A percentile compares a stretch with the other conserved stretches of the same genome.
These are phyloP conservation scores for Polyommatus icarus DNA, from an alignment of 2,888 invertebrate genomes.

Conservation along the genomic window DNA sequence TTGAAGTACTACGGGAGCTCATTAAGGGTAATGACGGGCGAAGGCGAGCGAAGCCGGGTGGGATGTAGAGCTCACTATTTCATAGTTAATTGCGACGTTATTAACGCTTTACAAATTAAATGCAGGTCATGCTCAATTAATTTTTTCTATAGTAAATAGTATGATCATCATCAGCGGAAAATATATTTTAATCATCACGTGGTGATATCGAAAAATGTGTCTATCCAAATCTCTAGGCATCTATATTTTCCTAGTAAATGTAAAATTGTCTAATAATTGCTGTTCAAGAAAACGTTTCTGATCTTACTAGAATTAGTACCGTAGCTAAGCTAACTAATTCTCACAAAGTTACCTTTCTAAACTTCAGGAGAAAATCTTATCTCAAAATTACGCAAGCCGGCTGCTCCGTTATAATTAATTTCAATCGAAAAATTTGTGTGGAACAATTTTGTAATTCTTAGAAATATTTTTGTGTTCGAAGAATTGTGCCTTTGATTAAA, in stretches of 20 bases:
- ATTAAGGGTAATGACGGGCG: not conserved
- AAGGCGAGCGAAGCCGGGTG: conserved; percentile 14
- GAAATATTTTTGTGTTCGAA: not conserved
- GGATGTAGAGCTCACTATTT: not conserved
- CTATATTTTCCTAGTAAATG: too few species aligned
- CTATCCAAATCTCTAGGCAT: too few species aligned
- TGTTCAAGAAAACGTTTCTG: too few species aligned
- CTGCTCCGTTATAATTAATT: not conserved
- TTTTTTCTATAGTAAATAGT: not conserved
- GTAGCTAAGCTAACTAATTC: too few species aligned
- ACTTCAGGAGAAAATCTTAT: not conserved
- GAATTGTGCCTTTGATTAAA: not conserved
- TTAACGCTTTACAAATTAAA: conserved; percentile 16
- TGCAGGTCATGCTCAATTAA: conserved; percentile 13
- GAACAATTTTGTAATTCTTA: not conserved
- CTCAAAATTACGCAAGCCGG: not conserved
- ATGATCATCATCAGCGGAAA: too few species aligned
- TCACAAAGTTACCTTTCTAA: too few species aligned
- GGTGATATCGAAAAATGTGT: too few species aligned
- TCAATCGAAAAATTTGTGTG: not conserved
- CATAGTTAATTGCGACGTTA: conserved; percentile 23
- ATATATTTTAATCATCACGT: too few species aligned
- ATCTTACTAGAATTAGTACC: too few species aligned
- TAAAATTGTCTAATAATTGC: too few species aligned
- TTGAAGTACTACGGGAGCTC: not conserved